A percentile compares a stretch with the other conserved stretches of the same genome.
Evolutionary conservation across 92 coral and sea anemone species (phyloP).

Genomic region (Palythoa grandiflora): DNA sequence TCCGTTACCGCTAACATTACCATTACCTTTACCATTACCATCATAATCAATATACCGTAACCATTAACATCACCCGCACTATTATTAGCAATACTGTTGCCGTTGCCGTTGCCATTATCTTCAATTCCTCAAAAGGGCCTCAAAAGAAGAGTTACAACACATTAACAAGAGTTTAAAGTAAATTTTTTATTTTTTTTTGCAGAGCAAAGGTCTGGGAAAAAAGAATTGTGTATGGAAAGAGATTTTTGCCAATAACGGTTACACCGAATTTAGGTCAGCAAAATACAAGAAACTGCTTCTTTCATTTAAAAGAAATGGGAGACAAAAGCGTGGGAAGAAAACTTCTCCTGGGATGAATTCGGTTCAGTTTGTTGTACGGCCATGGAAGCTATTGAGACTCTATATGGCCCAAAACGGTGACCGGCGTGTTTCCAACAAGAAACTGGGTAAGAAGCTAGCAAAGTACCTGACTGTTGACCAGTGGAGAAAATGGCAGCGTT

Average conservation of each 20-base stretch:
- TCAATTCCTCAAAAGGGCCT: no score
- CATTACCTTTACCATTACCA: no score
- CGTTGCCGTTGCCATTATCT: no score
- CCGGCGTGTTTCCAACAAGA: slow-evolving; percentile 40
- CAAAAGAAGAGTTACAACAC: no score
- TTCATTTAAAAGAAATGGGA: slow-evolving; percentile 87
- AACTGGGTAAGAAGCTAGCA: slow-evolving; percentile 48
- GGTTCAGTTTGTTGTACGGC: slow-evolving; percentile 92
- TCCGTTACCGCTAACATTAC: no score
- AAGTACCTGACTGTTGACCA: slow-evolving; percentile 68
- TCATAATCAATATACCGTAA: no score
- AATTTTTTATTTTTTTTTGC: slow-evolving; percentile 13
- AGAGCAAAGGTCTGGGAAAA: slow-evolving; percentile 70
- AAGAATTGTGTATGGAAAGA: slow-evolving; percentile 86
- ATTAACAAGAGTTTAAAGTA: neutral
- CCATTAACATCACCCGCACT: no score
- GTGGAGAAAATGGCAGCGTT: slow-evolving; percentile 83
- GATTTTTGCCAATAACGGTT: slow-evolving; percentile 85
- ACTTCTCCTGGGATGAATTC: slow-evolving; percentile 71
- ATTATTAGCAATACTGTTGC: no score
- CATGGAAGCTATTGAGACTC: slow-evolving; percentile 64
- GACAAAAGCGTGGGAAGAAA: slow-evolving; percentile 65
- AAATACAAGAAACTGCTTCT: slow-evolving; percentile 68
- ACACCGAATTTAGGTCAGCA: slow-evolving; percentile 85
- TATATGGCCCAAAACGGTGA: slow-evolving; percentile 64